Evolutionary conservation across 2,113 vertebrate species (phyloP).

Genomic region (Sylvia atricapilla): DNA sequence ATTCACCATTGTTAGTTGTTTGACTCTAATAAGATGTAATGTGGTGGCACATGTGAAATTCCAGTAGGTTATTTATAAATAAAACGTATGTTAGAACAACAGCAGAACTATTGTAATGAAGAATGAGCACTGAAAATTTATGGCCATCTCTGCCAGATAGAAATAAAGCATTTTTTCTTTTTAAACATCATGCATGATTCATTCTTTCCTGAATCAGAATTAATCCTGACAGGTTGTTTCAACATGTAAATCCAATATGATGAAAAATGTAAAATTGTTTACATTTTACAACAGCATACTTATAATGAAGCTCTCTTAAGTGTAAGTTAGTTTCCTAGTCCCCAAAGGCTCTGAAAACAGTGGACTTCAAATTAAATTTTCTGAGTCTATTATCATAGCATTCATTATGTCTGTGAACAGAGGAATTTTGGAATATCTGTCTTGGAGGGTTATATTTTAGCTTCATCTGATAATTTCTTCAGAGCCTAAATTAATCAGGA

Average conservation of each 20-base stretch:
- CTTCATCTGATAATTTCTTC: not conserved
- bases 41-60: not conserved
- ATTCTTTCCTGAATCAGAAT: not conserved
- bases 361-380: not conserved
- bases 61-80: not conserved
- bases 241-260: not conserved
- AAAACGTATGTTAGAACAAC: not conserved
- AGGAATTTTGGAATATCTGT: not conserved
- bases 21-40: slow-evolving; percentile 7
- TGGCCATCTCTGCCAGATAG: not conserved
- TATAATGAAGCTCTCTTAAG: not conserved
- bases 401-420: not conserved
- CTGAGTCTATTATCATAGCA: not conserved
- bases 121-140: not conserved
- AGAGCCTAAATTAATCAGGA: not conserved
- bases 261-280: not conserved
- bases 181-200: not conserved
- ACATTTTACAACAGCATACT: not conserved
- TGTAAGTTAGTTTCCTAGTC: not conserved
- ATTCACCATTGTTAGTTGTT: not conserved
- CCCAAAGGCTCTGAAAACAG: not conserved
- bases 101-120: not conserved
- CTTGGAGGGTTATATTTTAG: not conserved
- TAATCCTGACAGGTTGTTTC: not conserved
- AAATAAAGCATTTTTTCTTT: not conserved